These are phyloP conservation scores for Pogona vitticeps DNA, from an alignment of 2,113 vertebrate genomes.

Conservation along the genomic window DNA sequence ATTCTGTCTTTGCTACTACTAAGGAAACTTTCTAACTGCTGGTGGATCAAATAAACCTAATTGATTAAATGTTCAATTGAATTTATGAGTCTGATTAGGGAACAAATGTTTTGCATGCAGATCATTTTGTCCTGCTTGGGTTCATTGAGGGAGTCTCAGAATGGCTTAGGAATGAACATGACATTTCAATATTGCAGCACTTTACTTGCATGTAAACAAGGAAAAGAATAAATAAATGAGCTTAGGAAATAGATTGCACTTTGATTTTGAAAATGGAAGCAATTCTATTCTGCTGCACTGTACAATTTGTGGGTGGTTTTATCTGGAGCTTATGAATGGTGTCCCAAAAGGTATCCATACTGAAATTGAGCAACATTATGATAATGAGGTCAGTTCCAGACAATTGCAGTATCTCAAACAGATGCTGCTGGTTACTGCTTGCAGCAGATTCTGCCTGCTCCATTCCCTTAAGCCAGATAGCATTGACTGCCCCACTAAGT, in stretches of 20 bases:
- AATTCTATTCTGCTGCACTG: not conserved
- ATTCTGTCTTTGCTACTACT: constrained; percentile 56
- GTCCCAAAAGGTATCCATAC: not conserved
- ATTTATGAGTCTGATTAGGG: constrained; percentile 68
- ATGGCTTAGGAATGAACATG: constrained; percentile 57
- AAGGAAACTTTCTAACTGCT: constrained; percentile 56
- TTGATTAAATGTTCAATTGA: constrained; percentile 68
- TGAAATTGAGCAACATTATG: not conserved
- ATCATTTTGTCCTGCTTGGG: constrained; percentile 46
- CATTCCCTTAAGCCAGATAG: not conserved
- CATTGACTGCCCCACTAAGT: not conserved
- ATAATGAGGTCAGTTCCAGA: not conserved
- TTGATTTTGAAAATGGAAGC: constrained; percentile 37
- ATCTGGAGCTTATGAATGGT: not conserved
- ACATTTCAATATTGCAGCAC: constrained; percentile 65
- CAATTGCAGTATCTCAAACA: not conserved
- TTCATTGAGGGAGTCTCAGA: constrained; percentile 52
- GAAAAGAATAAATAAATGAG: constrained; percentile 59
- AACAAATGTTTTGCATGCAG: constrained; percentile 63
- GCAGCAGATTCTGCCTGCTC: not conserved
- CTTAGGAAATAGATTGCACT: constrained; percentile 38
- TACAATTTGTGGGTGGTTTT: not conserved
- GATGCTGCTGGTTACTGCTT: not conserved
- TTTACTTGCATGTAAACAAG: constrained; percentile 58
- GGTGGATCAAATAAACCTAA: constrained; percentile 63